These are phyloP conservation scores for Parazoanthus darwini DNA, from an alignment of 92 coral and sea anemone genomes.

Conservation along the genomic window DNA sequence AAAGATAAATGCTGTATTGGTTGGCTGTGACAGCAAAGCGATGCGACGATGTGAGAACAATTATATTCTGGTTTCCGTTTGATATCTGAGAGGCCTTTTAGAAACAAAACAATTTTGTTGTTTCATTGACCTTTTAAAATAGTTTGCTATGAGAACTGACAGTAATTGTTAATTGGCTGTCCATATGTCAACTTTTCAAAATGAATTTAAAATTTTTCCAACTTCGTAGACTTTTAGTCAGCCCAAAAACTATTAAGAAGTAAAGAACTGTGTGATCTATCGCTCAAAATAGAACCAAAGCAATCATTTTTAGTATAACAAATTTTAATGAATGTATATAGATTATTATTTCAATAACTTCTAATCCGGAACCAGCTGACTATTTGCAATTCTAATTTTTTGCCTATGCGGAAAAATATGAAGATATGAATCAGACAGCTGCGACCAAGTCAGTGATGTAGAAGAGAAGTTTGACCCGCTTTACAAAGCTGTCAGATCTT, in stretches of 20 bases:
- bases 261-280: not conserved
- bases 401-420: not conserved
- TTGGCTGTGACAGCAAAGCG: not conserved
- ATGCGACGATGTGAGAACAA: too few species aligned
- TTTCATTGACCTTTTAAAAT: not conserved
- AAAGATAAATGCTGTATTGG: not conserved
- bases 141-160: not conserved
- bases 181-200: conserved; percentile 1
- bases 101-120: not conserved
- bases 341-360: not conserved
- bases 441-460: not conserved
- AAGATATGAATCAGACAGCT: conserved; percentile 16
- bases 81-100: not conserved
- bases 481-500: not conserved
- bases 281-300: not conserved
- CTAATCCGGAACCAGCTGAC: not conserved
- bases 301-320: not conserved
- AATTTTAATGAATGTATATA: not conserved
- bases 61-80: not conserved
- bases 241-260: not conserved
- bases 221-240: not conserved
- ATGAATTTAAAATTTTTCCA: not conserved
- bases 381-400: conserved; percentile 44
- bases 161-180: not conserved
- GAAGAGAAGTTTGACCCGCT: not conserved